Conservation (phyloP, 1,140 invertebrate genomes). For the Frieseomelitta varia region DNA sequence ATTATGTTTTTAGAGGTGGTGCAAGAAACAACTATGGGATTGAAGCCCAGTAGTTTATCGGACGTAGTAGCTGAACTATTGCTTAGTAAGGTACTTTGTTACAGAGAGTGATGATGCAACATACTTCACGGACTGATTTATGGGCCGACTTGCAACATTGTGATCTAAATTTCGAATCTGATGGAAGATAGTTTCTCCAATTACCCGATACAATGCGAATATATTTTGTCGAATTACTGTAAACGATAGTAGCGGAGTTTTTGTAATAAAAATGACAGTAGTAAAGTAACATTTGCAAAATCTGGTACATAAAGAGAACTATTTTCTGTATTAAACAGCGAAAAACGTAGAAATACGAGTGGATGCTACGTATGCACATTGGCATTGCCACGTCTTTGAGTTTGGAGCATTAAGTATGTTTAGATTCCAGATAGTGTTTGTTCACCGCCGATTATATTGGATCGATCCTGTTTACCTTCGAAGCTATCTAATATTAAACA, state of each 20-base stretch:
- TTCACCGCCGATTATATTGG: background rate
- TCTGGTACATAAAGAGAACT: background rate
- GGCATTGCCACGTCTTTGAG: background rate
- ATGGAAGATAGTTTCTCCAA: background rate
- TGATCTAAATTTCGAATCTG: background rate
- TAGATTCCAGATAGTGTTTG: conserved; percentile 37
- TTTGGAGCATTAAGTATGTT: background rate
- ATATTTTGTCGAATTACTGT: background rate
- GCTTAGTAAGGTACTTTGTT: background rate
- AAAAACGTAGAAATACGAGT: background rate
- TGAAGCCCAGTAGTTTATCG: background rate
- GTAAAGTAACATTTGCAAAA: background rate
- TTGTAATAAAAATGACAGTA: no score
- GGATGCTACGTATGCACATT: background rate
- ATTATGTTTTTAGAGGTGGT: background rate
- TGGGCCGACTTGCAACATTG: background rate
- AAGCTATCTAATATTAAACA: conserved; percentile 30
- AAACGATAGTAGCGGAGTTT: background rate
- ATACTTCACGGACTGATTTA: background rate
- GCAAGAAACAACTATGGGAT: background rate
- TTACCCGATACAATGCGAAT: background rate
- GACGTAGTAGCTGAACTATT: background rate
- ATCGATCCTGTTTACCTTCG: conserved; percentile 21
- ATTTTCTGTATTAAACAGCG: background rate
- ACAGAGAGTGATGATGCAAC: background rate